These are phyloP conservation scores for Thamnaconus septentrionalis DNA, from an alignment of 2,113 vertebrate genomes.

Conservation along the genomic window DNA sequence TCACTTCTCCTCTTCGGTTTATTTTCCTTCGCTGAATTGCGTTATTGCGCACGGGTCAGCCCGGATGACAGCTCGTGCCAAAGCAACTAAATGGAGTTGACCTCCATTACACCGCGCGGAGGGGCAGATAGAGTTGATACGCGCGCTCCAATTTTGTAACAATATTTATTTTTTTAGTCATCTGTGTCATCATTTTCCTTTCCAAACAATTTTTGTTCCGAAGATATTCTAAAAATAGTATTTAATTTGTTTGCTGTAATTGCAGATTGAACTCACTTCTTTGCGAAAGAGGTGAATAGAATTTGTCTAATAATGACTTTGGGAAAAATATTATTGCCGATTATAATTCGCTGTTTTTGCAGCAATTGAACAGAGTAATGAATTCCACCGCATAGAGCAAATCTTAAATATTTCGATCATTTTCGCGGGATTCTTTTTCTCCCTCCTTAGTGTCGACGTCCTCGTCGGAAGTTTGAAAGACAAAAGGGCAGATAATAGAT, in stretches of 20 bases:
- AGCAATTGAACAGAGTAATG: not conserved
- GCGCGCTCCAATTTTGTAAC: not conserved
- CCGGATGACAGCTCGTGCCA: conserved; percentile 32
- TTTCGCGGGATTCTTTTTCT: not conserved
- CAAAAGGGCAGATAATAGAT: conserved; percentile 60
- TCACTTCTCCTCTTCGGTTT: conserved; percentile 78
- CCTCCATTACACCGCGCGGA: conserved; percentile 13
- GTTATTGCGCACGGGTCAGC: conserved; percentile 55
- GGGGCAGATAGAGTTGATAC: conserved; percentile 17
- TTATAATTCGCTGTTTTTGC: not conserved
- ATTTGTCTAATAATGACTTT: too few relatives aligned
- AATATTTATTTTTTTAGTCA: not conserved
- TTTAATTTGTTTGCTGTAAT: too few relatives aligned
- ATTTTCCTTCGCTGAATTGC: conserved; percentile 77
- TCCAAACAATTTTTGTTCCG: too few relatives aligned
- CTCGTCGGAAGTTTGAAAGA: conserved; percentile 54
- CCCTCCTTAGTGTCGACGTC: not conserved
- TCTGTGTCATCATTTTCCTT: not conserved
- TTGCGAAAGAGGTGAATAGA: too few relatives aligned
- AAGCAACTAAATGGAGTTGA: conserved; percentile 35
- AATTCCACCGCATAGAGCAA: too few relatives aligned
- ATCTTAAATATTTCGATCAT: too few relatives aligned
- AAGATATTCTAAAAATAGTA: too few relatives aligned
- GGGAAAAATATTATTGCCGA: too few relatives aligned
- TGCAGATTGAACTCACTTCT: too few relatives aligned